phyloP scores from a whole-genome alignment of 2,888 invertebrate genomes.

The Eristalinus aeneus region DNA sequence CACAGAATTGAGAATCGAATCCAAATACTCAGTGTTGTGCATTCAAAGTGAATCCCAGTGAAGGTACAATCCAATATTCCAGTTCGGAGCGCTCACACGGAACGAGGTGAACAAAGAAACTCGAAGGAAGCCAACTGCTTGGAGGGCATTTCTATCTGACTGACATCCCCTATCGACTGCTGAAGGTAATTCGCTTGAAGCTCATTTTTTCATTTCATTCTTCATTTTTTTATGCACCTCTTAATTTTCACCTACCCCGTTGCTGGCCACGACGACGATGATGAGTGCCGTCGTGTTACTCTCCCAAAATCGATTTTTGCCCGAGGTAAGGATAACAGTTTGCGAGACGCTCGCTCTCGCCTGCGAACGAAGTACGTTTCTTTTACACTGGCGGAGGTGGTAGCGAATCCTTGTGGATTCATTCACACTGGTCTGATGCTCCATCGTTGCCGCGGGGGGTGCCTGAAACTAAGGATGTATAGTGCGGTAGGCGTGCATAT shows the following conservation, averaged over 20 bases:
- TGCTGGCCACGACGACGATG: background rate
- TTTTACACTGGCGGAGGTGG: background rate
- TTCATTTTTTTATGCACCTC: background rate
- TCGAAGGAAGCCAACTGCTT: slow-evolving; percentile 46
- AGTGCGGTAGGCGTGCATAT: slow-evolving; percentile 65
- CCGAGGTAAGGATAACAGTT: slow-evolving; percentile 50
- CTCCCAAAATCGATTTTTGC: slow-evolving; percentile 59
- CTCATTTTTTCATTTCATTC: background rate
- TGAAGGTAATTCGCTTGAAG: slow-evolving; percentile 55
- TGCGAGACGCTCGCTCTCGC: slow-evolving; percentile 22
- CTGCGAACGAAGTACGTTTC: slow-evolving; percentile 28
- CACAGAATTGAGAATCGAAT: slow-evolving; percentile 34
- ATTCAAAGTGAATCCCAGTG: background rate
- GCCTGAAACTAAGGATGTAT: slow-evolving; percentile 7
- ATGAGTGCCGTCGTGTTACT: slow-evolving; percentile 2
- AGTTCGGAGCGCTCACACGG: background rate
- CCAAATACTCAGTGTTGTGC: slow-evolving; percentile 36
- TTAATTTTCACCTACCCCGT: background rate
- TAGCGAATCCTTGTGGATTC: slow-evolving; percentile 31
- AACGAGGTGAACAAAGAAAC: background rate
- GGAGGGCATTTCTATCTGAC: slow-evolving; percentile 53
- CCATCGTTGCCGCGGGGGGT: background rate
- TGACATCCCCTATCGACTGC: slow-evolving; percentile 47
- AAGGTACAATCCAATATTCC: background rate
- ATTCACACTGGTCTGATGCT: slow-evolving; percentile 23